Percentiles rank a stretch among this genome's conserved stretches.
Conservation (phyloP, 2,113 vertebrate genomes). For the Ramphastos sulfuratus region DNA sequence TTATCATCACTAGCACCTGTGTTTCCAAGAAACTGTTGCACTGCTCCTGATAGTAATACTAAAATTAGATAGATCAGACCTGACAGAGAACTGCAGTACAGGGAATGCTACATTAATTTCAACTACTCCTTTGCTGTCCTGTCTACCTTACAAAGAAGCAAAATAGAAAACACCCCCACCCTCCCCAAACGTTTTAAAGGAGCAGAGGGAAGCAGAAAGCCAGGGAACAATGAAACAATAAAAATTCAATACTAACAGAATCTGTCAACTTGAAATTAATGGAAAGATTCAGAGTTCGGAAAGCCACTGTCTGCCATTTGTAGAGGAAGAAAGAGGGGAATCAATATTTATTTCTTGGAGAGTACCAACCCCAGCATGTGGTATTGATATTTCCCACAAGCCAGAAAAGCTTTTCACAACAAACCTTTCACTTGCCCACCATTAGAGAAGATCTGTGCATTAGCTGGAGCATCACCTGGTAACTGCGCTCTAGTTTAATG, state of each 20-base stretch:
- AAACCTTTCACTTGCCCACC: conserved; percentile 40
- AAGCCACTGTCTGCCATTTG: conserved; percentile 25
- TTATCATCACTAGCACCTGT: not conserved
- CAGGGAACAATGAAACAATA: conserved; percentile 29
- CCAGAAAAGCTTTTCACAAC: conserved; percentile 50
- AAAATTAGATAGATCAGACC: conserved; percentile 27
- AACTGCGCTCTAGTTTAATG: not conserved
- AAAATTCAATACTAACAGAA: conserved; percentile 50
- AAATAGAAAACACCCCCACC: not conserved
- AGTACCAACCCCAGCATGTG: conserved; percentile 1
- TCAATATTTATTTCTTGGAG: conserved; percentile 72
- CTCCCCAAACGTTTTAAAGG: not conserved
- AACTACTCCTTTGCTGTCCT: conserved; percentile 3
- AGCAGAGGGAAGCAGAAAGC: fast-evolving
- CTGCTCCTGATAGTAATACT: conserved; percentile 1
- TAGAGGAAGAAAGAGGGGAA: conserved; percentile 47
- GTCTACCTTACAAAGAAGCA: not conserved
- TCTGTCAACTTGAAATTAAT: conserved; percentile 59
- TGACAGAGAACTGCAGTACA: not conserved
- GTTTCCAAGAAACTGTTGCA: conserved; percentile 4
- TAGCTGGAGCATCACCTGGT: conserved; percentile 3
- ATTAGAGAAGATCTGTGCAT: conserved; percentile 19
- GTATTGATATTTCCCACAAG: conserved; percentile 70
- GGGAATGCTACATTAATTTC: conserved; percentile 30
- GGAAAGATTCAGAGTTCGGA: conserved; percentile 42